Conservation (phyloP, 2,888 invertebrate species). For the Romanomermis culicivorax region DNA sequence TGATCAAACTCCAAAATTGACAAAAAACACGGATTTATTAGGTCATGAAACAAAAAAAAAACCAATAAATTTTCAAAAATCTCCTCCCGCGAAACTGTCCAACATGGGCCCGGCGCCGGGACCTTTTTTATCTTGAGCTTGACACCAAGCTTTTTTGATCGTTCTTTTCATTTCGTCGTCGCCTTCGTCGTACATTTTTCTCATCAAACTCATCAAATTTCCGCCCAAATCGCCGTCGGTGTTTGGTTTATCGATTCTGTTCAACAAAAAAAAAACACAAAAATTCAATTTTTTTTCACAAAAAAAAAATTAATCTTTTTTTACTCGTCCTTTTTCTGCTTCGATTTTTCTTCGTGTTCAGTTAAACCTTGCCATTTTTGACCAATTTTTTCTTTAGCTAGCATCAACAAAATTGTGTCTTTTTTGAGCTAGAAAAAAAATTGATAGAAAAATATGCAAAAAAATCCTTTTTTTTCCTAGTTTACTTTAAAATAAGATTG, state of each 20-base stretch:
- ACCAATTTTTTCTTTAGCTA: conserved; percentile 40
- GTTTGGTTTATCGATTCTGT: conserved; percentile 36
- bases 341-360: conserved; percentile 52
- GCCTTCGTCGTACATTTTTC: conserved; percentile 71
- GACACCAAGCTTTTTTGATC: conserved; percentile 74
- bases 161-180: conserved; percentile 80
- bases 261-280: conserved; percentile 17
- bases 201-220: conserved; percentile 68
- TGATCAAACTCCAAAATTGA: too few species aligned
- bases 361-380: conserved; percentile 62
- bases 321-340: conserved; percentile 36
- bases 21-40: too few species aligned
- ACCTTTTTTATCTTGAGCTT: conserved; percentile 40
- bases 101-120: not conserved
- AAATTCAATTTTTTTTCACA: not conserved
- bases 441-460: not conserved
- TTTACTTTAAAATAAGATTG: too few species aligned
- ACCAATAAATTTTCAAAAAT: too few species aligned
- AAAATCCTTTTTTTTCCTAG: too few species aligned
- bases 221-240: conserved; percentile 43
- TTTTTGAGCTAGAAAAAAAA: conserved; percentile 30
- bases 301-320: too few species aligned
- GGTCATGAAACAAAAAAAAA: too few species aligned
- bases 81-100: conserved; percentile 23
- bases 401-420: conserved; percentile 46